Evolutionary conservation across 2,888 invertebrate genomes (phyloP).

Genomic region (Ophioninae sp.): DNA sequence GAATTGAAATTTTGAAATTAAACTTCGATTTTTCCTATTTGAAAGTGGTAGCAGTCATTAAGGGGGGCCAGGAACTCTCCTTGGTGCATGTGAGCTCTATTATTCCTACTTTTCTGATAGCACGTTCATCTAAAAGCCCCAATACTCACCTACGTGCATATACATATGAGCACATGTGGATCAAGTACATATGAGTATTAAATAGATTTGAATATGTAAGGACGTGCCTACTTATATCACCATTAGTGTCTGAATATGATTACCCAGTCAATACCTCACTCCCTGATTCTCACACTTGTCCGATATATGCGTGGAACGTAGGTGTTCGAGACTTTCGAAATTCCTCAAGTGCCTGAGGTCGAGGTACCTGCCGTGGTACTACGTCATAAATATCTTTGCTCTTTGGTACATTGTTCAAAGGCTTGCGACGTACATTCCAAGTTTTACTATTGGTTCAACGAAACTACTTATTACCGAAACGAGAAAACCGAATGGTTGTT

Average conservation of each 20-base stretch:
- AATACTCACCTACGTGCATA: neutral
- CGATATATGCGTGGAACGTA: slow-evolving; percentile 26
- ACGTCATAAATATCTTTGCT: slow-evolving; percentile 23
- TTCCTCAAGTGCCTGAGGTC: slow-evolving; percentile 53
- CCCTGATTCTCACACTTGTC: slow-evolving; percentile 1
- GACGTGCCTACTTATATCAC: neutral
- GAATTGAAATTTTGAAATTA: too few relatives aligned
- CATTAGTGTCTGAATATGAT: neutral
- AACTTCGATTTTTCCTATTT: too few relatives aligned
- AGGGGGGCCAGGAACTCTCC: neutral
- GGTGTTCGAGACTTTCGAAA: slow-evolving; percentile 56
- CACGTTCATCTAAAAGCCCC: neutral
- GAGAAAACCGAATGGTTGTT: slow-evolving; percentile 51
- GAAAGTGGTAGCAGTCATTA: neutral
- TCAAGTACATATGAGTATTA: neutral
- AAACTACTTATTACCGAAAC: slow-evolving; percentile 16
- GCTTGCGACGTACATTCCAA: slow-evolving; percentile 2
- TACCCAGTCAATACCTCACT: neutral
- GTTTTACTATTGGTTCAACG: slow-evolving; percentile 17
- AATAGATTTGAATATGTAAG: neutral
- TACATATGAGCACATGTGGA: neutral
- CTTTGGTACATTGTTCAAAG: slow-evolving; percentile 43
- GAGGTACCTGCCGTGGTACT: slow-evolving; percentile 13
- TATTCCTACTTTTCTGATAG: neutral
- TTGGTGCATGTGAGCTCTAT: neutral